A percentile compares a stretch with the other conserved stretches of the same genome.
These are phyloP conservation scores for Drosophila hamatofila DNA, from an alignment of 2,888 invertebrate genomes.

Conservation along the genomic window DNA sequence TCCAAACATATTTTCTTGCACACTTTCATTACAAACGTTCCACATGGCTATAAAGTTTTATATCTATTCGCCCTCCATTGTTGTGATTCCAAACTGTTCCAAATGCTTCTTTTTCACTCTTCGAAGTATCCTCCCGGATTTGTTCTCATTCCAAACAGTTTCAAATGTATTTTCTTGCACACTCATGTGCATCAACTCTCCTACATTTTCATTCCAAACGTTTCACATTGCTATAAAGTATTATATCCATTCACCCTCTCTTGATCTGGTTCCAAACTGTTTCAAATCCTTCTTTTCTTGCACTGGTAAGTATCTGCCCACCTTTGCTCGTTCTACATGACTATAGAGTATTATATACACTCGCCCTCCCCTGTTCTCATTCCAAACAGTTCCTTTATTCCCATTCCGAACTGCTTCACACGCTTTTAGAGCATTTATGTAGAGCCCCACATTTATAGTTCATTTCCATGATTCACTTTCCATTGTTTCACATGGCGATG, in stretches of 20 bases:
- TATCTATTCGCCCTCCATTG: neutral
- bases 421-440: neutral
- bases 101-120: no score
- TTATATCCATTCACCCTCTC: no score
- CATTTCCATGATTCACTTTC: conserved; percentile 9
- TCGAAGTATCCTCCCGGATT: no score
- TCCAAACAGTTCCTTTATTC: neutral
- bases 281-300: neutral
- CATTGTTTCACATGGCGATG: conserved; percentile 3
- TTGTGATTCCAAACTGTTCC: neutral
- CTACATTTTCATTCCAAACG: neutral
- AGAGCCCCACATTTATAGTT: neutral
- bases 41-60: no score
- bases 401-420: neutral
- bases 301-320: no score
- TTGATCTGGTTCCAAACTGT: neutral
- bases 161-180: no score
- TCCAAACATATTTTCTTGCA: no score
- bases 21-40: no score
- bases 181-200: neutral
- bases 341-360: neutral
- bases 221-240: neutral
- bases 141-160: neutral
- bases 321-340: neutral
- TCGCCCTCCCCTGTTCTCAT: neutral